These are phyloP conservation scores for Pseudococcus viburni DNA, from an alignment of 2,888 invertebrate species.

Conservation along the genomic window DNA sequence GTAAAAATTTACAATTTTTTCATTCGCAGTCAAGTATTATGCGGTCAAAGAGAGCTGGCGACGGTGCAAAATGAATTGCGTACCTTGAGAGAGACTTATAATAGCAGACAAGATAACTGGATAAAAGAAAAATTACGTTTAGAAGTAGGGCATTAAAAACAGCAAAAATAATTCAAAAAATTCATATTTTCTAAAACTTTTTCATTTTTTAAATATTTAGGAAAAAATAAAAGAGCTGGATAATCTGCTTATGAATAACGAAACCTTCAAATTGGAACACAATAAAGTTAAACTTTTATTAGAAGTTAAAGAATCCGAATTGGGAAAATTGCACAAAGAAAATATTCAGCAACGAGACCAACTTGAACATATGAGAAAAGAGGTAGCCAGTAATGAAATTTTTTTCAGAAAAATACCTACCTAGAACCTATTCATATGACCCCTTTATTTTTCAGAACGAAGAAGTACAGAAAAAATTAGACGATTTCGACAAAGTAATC, in stretches of 20 bases:
- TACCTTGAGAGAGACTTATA: conserved; percentile 77
- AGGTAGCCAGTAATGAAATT: conserved; percentile 69
- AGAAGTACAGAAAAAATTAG: conserved; percentile 83
- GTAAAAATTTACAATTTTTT: not conserved
- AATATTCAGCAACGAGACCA: conserved; percentile 80
- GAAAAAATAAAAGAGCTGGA: conserved; percentile 73
- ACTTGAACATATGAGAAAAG: conserved; percentile 80
- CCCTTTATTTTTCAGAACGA: conserved; percentile 76
- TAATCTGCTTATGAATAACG: conserved; percentile 69
- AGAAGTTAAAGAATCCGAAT: conserved; percentile 82
- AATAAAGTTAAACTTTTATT: conserved; percentile 79
- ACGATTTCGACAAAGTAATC: conserved; percentile 87
- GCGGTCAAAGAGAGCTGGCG: conserved; percentile 77
- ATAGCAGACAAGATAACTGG: conserved; percentile 80
- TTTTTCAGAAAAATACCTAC: not conserved
- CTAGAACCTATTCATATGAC: not conserved
- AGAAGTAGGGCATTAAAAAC: conserved; percentile 73
- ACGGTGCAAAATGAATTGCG: conserved; percentile 78
- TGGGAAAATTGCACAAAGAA: conserved; percentile 80
- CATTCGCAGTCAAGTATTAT: conserved; percentile 75
- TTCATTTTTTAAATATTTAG: conserved; percentile 69
- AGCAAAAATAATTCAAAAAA: not conserved
- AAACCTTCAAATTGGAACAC: conserved; percentile 78
- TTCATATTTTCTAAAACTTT: not conserved
- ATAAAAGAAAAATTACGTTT: conserved; percentile 80